Evolutionary conservation across 2,797 vertebrate genomes (phyloP).

Genomic region (Hirundo rustica): DNA sequence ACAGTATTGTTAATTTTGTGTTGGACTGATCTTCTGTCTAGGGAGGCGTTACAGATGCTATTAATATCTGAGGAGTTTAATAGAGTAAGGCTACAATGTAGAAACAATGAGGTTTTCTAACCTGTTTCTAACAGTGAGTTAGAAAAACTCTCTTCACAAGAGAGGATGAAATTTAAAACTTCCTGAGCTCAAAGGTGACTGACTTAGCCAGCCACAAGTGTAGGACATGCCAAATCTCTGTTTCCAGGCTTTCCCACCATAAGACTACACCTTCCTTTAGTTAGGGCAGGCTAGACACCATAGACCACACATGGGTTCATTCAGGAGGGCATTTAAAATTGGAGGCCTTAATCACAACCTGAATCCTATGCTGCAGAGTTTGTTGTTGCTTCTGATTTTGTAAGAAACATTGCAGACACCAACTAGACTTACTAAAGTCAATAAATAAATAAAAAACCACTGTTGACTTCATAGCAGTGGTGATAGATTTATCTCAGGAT

Average conservation of each 20-base stretch:
- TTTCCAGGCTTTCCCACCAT: background rate
- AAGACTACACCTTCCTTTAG: background rate
- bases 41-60: background rate
- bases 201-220: background rate
- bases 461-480: background rate
- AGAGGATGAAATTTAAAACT: background rate
- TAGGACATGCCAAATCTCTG: background rate
- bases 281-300: background rate
- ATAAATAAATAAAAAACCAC: background rate
- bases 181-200: background rate
- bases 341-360: background rate
- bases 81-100: background rate
- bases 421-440: background rate
- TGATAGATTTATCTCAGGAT: constrained; percentile 44
- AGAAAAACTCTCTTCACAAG: background rate
- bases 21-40: background rate
- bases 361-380: background rate
- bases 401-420: background rate
- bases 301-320: background rate
- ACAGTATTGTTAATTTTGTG: background rate
- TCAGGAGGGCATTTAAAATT: background rate
- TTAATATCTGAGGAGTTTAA: background rate
- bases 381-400: background rate
- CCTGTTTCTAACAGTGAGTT: too few species aligned
- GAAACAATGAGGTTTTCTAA: background rate